Conservation (phyloP, 2,888 invertebrate genomes). For the Lepidocyrtoides sp. region DNA sequence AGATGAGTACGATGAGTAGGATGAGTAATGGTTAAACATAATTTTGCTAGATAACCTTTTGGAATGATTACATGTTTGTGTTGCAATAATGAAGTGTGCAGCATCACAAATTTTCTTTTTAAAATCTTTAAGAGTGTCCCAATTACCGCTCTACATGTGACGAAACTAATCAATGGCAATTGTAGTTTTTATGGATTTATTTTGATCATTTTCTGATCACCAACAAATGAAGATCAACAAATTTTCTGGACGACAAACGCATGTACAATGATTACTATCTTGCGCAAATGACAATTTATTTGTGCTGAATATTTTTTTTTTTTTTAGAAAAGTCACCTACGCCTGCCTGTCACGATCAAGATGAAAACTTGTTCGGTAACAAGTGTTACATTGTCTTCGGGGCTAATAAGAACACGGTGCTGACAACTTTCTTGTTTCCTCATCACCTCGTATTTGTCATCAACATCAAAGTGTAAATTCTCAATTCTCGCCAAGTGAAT, state of each 20-base stretch:
- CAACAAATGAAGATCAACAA: too few species aligned
- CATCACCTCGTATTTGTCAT: too few species aligned
- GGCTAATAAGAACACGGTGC: background rate
- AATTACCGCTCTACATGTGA: background rate
- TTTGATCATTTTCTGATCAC: too few species aligned
- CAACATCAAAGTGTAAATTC: slow-evolving; percentile 37
- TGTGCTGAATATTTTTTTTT: too few species aligned
- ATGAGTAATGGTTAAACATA: background rate
- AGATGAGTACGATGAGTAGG: too few species aligned
- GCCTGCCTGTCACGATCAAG: background rate
- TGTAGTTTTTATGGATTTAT: too few species aligned
- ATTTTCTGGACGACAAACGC: too few species aligned
- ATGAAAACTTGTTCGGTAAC: background rate
- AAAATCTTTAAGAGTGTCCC: background rate
- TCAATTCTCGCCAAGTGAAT: background rate
- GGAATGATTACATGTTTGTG: background rate
- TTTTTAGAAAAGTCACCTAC: too few species aligned
- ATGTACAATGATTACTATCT: too few species aligned
- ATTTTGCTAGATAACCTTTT: background rate
- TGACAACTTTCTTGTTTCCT: slow-evolving; percentile 58
- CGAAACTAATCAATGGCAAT: too few species aligned
- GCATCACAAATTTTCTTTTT: background rate
- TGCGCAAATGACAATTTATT: too few species aligned
- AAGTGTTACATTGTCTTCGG: slow-evolving; percentile 1
- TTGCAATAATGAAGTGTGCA: background rate